Conservation (phyloP, 1,140 invertebrate species). For the Hydropsyche tenuis region DNA sequence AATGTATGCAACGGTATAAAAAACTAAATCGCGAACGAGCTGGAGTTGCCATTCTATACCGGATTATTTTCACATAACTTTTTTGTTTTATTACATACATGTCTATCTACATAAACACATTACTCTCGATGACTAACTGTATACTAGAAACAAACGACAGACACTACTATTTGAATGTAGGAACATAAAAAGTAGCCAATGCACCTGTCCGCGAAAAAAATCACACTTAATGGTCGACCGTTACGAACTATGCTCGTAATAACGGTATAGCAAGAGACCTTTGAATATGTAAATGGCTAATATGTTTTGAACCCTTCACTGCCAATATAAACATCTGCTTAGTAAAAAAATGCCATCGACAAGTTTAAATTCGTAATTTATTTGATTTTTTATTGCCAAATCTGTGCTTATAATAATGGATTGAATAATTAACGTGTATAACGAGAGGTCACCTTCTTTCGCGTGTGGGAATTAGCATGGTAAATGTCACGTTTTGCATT, state of each 20-base stretch:
- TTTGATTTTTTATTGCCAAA: not conserved
- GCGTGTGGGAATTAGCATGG: too few relatives aligned
- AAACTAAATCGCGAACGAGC: not conserved
- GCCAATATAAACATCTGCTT: constrained; percentile 20
- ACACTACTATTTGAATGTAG: not conserved
- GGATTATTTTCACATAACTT: too few relatives aligned
- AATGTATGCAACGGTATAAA: constrained; percentile 19
- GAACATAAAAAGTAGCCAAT: not conserved
- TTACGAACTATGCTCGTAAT: constrained; percentile 8
- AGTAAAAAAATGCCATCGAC: not conserved
- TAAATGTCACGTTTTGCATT: too few relatives aligned
- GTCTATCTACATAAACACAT: not conserved
- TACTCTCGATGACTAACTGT: not conserved
- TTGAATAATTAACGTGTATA: too few relatives aligned
- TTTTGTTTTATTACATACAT: not conserved
- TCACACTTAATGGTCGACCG: constrained; percentile 15
- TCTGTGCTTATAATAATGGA: not conserved
- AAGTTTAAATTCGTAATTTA: not conserved
- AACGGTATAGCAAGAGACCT: constrained; percentile 22
- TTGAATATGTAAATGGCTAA: constrained; percentile 23
- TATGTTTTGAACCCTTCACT: constrained; percentile 25
- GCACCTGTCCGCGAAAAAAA: constrained; percentile 32
- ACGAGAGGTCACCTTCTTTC: constrained; percentile 11
- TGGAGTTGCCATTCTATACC: not conserved
- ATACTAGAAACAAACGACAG: not conserved